phyloP scores from a whole-genome alignment of 2,888 invertebrate species.

The Drosophila bunnanda region DNA sequence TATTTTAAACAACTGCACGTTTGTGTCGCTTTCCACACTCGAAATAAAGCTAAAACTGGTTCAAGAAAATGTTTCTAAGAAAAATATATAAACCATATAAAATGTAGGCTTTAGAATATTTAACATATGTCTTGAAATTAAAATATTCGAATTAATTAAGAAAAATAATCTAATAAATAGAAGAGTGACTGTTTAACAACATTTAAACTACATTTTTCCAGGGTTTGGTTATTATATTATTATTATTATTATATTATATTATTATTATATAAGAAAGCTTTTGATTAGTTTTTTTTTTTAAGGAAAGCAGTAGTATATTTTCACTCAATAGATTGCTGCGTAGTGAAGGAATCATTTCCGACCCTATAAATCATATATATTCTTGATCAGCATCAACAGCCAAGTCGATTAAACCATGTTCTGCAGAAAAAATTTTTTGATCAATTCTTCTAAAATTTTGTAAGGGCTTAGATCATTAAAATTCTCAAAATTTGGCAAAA shows the following conservation, averaged over 20 bases:
- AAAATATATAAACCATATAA: not conserved
- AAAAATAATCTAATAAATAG: not conserved
- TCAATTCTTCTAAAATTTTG: too few relatives aligned
- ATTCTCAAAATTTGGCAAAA: too few relatives aligned
- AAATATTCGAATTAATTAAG: not conserved
- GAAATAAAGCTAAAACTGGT: not conserved
- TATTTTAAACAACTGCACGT: slow-evolving; percentile 73
- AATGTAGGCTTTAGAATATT: not conserved
- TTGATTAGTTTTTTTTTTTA: not conserved
- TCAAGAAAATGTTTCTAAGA: not conserved
- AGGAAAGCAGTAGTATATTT: not conserved
- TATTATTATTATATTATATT: too few relatives aligned
- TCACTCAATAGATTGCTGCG: not conserved
- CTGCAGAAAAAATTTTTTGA: too few relatives aligned
- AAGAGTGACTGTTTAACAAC: fast-evolving
- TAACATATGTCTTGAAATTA: not conserved
- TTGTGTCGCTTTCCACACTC: not conserved
- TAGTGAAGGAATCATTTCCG: too few relatives aligned
- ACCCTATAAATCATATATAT: slow-evolving; percentile 1
- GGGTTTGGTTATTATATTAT: not conserved
- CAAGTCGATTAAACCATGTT: too few relatives aligned
- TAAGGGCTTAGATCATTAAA: too few relatives aligned
- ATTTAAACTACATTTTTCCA: not conserved
- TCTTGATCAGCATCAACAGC: not conserved
- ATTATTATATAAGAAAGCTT: not conserved